Base-by-base conservation (phyloP, 2,113 vertebrate genomes). In the Nesoenas mayeri region DNA sequence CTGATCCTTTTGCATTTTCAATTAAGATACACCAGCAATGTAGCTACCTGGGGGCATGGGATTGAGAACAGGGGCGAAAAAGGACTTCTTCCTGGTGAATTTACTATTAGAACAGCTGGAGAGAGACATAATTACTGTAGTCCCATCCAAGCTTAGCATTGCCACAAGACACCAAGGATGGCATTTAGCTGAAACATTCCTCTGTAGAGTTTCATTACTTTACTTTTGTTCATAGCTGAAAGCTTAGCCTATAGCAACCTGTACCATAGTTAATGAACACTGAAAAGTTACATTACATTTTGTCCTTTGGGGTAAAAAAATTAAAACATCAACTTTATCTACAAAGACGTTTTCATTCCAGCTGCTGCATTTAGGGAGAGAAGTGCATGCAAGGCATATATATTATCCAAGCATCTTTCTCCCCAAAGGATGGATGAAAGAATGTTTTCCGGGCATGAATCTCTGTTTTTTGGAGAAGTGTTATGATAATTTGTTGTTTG, bases 261-360 rank as follows among this genome's bases (percentile, higher is more conserved):
- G 32, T 82, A 73, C 61, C 34, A 69, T 25, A 84, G 72, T 62
- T 85, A 93, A 91, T 87, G 89, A 93, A 94, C 94, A 94, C 7
- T 86, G 72, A 96, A 73, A 95, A 94, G 47, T 57, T 93, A 91
- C 36, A 66, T 85, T 89, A 74, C 50, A 88, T 91, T 72, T 58
- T 69, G 72, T 65, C 88, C 95, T 96, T 93, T 44, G 47, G 93
- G 79, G 72, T 71, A 80, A 94, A 96, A 96, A 93, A 73, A 82
- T 70, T 91, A 80, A 93, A 93, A 83, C 71, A 88, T 90, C 93
- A 86, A 94, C 78, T 91, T 93, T 86, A 73, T 77, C 91, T 95
- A 87, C 84, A 93, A 77, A 92, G 92, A 79, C 1, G 0, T 15
- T 82, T 95, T 87, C 80, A 66, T 92, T 94, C 83, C 84, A 92